Base-by-base conservation (phyloP, 2,113 vertebrate species). In the Melospiza georgiana region DNA sequence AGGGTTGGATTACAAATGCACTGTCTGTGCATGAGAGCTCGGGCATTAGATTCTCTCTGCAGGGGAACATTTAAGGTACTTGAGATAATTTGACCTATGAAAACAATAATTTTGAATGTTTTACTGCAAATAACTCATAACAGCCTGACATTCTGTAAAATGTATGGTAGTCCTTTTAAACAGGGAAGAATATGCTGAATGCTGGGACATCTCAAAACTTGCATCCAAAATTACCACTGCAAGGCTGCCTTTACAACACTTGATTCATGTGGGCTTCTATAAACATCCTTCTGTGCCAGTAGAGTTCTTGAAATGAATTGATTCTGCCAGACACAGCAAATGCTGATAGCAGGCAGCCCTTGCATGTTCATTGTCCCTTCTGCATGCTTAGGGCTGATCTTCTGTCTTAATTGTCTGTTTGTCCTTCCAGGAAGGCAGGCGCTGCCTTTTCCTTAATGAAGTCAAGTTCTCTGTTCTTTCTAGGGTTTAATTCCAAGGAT, bases 51-150 rank as follows among this genome's bases (percentile, higher is more conserved):
- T 66, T 58, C 46, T 74, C 81, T 78, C 90, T 82, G 75, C 72
- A 69, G 82, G 88, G 49, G 58, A 93, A 61, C 46, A 37, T 86
- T 90, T 69, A 57, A 48, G 35, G 58, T 41, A 52, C 77, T 96
- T 69, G 21, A 79, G 74, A 35, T 87, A 82, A 89, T 83, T 58
- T 68, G 41, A 79, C 71, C 54, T 46, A 24, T 46, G 55, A 93
- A 94, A 91, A 85, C 67, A 87, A 22, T 66, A 37, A 65, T 91
- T 95, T 82, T 76, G 17, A 76, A 46, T 57, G 58, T 76, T 89
- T 85, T 46, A 41, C 57, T 79, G 49, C 52, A 82, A 87, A 23
- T 84, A 87, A 57, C 39, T 87, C 61, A 20, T 12, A 44, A 61
- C 77, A 58, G 22, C 63, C 72, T 61, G 54, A 22, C 17, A 22